phyloP scores from a whole-genome alignment of 2,797 vertebrate species.

The Xerus rutilus region DNA sequence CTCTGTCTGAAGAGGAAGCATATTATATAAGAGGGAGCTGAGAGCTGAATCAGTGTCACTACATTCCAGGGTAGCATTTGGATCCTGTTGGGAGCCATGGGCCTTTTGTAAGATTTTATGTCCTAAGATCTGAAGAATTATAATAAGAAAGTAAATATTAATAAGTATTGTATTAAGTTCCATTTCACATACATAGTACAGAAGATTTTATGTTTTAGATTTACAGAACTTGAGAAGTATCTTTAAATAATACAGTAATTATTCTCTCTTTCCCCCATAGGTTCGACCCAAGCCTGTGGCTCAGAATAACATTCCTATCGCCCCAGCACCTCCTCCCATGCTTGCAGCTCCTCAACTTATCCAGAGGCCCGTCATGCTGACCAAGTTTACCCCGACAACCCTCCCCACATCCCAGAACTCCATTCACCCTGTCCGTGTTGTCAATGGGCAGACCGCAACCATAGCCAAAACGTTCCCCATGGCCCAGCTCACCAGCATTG shows the following conservation, averaged over 20 bases:
- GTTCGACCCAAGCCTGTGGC: conserved; percentile 95
- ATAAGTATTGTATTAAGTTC: conserved; percentile 44
- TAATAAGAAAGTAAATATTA: conserved; percentile 25
- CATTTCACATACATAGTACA: conserved; percentile 24
- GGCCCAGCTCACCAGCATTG: conserved; percentile 96
- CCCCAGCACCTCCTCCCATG: conserved; percentile 98
- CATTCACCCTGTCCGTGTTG: conserved; percentile 98
- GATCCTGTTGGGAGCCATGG: background rate
- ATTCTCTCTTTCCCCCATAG: conserved; percentile 87
- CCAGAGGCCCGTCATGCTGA: conserved; percentile 97
- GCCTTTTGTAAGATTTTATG: background rate
- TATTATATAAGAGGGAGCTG: background rate
- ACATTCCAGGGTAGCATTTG: background rate
- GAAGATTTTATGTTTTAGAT: conserved; percentile 32
- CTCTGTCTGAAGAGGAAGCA: background rate
- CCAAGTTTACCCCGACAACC: conserved; percentile 94
- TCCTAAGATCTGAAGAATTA: background rate
- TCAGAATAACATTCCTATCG: conserved; percentile 98
- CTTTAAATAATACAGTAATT: conserved; percentile 64
- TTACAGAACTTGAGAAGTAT: conserved; percentile 28
- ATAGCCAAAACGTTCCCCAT: conserved; percentile 93
- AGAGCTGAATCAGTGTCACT: conserved; percentile 1
- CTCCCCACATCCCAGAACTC: conserved; percentile 94
- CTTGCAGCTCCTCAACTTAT: conserved; percentile 98
- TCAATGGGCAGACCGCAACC: conserved; percentile 96